Evolutionary conservation across 1,140 invertebrate species (phyloP), one percentile per base, ranked within the genome.

Genomic region (Proctacanthus coquilletti): DNA sequence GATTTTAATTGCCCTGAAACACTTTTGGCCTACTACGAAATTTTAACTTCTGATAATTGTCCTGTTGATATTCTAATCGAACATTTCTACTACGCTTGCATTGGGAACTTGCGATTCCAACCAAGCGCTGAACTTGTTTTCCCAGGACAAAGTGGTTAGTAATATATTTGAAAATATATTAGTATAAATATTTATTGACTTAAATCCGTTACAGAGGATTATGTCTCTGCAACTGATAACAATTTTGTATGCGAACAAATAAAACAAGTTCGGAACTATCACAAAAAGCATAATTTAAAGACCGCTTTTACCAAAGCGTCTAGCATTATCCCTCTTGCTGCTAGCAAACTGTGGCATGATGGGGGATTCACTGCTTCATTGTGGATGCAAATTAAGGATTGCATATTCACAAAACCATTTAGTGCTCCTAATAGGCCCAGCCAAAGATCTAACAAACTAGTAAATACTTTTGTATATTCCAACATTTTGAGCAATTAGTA

Each of bases 1-100:
- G 51, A 60, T 18, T 32, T 59, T 0, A 57, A 59, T 34, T 51
- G 53, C 0, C 56, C 56, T 0, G 56, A 60, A 32, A 46, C 50
- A 4, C 34, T 59, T n/a, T 43, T 48, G 6, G 43, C 45, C 6
- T 57, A 45, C 42, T 56, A 56, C 17, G 40, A 45, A 20, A 50
- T 60, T 5, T 34, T 60, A 33, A 43, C 52, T 20, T 45, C 47
- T n/a, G 47, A 52, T 10, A 53, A 57, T 25, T 52, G 53, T 0
- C 54, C 56, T 4, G 47, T 51, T 25, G 54, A 59, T 31, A 34
- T 59, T 2, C 21, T 60, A 4, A 45, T 60, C 30, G 45, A 49
- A 15, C 47, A 56, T 39, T 52, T 60, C 44, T 48, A 49, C 19
- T 46, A 56, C 41, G 51, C 53, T 11, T 51, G 47, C 18, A 36